Evolutionary conservation across 2,797 vertebrate species (phyloP).

Genomic region (Hypotaenidia okinawae): DNA sequence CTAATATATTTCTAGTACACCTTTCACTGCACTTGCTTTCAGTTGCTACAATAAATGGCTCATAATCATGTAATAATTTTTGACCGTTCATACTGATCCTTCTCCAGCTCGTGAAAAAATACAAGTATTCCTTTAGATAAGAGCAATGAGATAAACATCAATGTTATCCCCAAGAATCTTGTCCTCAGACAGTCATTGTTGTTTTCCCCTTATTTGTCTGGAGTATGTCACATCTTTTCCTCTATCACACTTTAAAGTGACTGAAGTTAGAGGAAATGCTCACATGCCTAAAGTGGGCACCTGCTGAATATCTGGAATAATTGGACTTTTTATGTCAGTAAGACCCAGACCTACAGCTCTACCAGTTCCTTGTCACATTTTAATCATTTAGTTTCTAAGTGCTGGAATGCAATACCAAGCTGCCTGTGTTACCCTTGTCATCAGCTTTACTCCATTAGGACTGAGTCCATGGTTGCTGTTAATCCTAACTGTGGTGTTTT

Average conservation of each 20-base stretch:
- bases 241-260: rapidly evolving
- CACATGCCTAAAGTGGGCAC: neutral
- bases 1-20: neutral
- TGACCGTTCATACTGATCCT: neutral
- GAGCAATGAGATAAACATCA: neutral
- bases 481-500: neutral
- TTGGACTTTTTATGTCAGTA: neutral
- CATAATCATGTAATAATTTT: neutral
- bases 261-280: neutral
- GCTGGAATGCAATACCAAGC: neutral
- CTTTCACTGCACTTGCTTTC: neutral
- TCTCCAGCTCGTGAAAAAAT: neutral
- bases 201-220: neutral
- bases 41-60: neutral
- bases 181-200: neutral
- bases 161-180: neutral
- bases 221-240: rapidly evolving
- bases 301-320: neutral
- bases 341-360: neutral
- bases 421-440: neutral
- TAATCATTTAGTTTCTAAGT: neutral
- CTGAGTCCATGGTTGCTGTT: neutral
- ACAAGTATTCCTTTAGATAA: neutral
- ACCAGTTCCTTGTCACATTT: neutral
- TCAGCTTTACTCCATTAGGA: neutral